phyloP scores from a whole-genome alignment of 1,140 invertebrate genomes.

The Armadillidium nasatum region DNA sequence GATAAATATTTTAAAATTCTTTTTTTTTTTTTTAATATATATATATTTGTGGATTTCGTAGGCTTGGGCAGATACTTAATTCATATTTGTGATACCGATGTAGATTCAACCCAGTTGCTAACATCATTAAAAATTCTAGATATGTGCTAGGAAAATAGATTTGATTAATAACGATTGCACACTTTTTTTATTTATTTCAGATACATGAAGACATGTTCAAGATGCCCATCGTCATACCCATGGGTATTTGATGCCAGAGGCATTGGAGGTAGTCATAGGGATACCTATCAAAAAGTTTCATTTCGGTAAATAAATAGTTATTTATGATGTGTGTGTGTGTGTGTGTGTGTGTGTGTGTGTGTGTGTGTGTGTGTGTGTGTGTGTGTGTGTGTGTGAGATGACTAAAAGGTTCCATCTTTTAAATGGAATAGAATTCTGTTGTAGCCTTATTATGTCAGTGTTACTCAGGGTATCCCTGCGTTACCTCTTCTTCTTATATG shows the following conservation, averaged over 20 bases:
- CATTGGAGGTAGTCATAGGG: constrained; percentile 24
- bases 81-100: background rate
- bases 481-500: no score
- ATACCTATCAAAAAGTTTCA: constrained; percentile 32
- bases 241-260: constrained; percentile 54
- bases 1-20: background rate
- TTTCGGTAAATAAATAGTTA: background rate
- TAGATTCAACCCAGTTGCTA: background rate
- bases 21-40: background rate
- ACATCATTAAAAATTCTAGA: background rate
- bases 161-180: background rate
- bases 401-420: no score
- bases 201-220: constrained; percentile 80
- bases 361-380: background rate
- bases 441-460: no score
- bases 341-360: background rate
- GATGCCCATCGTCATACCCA: constrained; percentile 80
- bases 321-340: background rate
- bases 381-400: background rate
- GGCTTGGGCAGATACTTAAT: background rate
- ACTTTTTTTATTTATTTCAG: constrained; percentile 50
- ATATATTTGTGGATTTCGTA: background rate
- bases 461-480: no score
- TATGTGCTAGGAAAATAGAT: background rate
- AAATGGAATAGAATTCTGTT: no score